Percentiles rank a stretch among this genome's conserved stretches.
Evolutionary conservation across 53 echinoderm and acorn worm species (phyloP).

Genomic region (Echinarachnius parma): DNA sequence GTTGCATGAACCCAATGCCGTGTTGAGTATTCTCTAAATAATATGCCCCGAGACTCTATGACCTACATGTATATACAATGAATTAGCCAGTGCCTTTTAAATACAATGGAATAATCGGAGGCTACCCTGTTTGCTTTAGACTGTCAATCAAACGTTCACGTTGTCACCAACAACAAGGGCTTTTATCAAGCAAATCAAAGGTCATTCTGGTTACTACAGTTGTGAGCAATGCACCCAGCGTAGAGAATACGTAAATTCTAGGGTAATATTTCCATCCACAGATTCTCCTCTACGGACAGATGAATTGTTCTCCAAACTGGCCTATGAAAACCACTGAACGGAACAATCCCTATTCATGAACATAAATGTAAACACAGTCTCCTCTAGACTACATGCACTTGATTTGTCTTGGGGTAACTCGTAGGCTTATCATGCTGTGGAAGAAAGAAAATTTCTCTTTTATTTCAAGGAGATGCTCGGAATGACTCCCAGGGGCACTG

Average conservation of each 20-base stretch:
- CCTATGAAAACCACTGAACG: background rate
- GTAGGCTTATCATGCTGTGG: background rate
- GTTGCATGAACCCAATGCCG: too few relatives aligned
- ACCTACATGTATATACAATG: too few relatives aligned
- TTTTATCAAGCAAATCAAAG: slow-evolving; percentile 11
- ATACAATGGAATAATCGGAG: too few relatives aligned
- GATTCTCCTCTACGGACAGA: slow-evolving; percentile 25
- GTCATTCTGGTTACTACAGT: slow-evolving; percentile 12
- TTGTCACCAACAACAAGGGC: slow-evolving; percentile 6
- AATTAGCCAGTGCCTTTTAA: too few relatives aligned
- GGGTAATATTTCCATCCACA: background rate
- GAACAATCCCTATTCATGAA: background rate
- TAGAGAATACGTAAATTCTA: background rate
- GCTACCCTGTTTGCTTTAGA: too few relatives aligned
- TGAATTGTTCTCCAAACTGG: background rate
- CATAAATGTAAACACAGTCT: background rate
- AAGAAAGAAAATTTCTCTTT: too few relatives aligned
- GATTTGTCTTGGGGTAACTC: slow-evolving; percentile 11
- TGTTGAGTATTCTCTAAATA: too few relatives aligned
- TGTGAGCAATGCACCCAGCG: slow-evolving; percentile 16
- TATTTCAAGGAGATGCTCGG: too few relatives aligned
- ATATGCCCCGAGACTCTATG: too few relatives aligned
- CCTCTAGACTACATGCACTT: slow-evolving; percentile 13
- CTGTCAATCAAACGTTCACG: background rate
- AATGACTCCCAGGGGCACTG: too few relatives aligned